Percentiles rank a stretch among this genome's conserved stretches.
These are phyloP conservation scores for Phrynosoma blainvillii DNA, from an alignment of 2,113 vertebrate genomes.

Conservation along the genomic window DNA sequence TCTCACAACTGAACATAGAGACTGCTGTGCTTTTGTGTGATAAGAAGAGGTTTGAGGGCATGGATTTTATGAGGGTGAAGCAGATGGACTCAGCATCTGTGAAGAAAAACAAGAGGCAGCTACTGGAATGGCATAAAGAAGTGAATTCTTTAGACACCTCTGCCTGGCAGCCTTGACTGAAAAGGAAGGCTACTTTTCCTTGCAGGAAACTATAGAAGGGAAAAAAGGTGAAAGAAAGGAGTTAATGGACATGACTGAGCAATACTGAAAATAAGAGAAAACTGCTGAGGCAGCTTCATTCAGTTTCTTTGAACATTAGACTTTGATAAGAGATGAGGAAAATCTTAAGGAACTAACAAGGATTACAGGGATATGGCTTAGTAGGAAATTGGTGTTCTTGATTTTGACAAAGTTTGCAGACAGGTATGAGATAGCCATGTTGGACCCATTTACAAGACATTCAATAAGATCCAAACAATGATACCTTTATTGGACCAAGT, in stretches of 20 bases:
- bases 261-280: conserved; percentile 46
- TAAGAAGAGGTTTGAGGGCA: conserved; percentile 30
- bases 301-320: conserved; percentile 65
- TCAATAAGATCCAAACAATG: too few relatives aligned
- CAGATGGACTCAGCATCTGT: neutral
- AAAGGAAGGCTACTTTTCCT: neutral
- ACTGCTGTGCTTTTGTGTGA: conserved; percentile 22
- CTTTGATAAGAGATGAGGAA: conserved; percentile 71
- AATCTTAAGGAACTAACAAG: conserved; percentile 72
- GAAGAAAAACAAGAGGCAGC: neutral
- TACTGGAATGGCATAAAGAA: neutral
- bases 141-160: neutral
- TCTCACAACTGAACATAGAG: neutral
- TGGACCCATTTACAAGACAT: too few relatives aligned
- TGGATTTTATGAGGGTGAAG: conserved; percentile 12
- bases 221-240: conserved; percentile 33
- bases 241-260: conserved; percentile 64
- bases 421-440: neutral
- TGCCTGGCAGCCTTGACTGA: conserved; percentile 24
- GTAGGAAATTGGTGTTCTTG: conserved; percentile 39
- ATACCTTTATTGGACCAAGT: too few relatives aligned
- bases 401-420: conserved; percentile 39
- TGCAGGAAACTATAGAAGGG: neutral
- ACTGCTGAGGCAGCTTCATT: conserved; percentile 71
- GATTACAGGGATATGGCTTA: conserved; percentile 69